A percentile compares a stretch with the other conserved stretches of the same genome.
Conservation (phyloP, 2,113 vertebrate genomes). For the Cottus gobio region DNA sequence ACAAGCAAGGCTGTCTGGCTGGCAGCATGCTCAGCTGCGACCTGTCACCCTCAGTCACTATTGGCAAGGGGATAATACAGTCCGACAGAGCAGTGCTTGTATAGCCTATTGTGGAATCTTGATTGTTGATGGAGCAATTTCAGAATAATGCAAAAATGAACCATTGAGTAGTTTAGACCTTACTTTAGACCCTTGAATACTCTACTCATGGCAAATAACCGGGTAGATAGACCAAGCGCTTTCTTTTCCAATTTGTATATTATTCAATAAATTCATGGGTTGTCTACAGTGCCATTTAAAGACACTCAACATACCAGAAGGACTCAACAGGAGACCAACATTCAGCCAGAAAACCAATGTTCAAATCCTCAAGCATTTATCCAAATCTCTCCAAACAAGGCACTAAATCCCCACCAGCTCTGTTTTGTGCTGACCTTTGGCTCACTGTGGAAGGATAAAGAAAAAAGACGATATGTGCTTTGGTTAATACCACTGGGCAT, state of each 20-base stretch:
- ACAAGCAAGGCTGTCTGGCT: constrained; percentile 46
- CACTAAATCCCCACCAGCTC: not conserved
- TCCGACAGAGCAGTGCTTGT: constrained; percentile 38
- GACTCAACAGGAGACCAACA: not conserved
- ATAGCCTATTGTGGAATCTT: constrained; percentile 3
- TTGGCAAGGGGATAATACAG: constrained; percentile 34
- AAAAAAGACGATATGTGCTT: not conserved
- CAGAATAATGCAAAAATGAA: constrained; percentile 18
- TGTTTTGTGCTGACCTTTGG: constrained; percentile 3
- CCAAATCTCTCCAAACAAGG: constrained; percentile 8
- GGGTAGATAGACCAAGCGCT: not conserved
- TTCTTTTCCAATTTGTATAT: not conserved
- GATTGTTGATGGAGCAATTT: constrained; percentile 19
- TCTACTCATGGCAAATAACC: not conserved
- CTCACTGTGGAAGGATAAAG: not conserved
- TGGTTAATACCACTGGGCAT: not conserved
- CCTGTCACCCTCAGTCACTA: constrained; percentile 63
- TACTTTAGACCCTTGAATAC: not conserved
- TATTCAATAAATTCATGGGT: not conserved
- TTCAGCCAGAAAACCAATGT: not conserved
- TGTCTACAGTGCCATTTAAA: not conserved
- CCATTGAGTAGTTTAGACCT: not conserved
- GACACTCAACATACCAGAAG: not conserved
- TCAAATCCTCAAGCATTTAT: not conserved
- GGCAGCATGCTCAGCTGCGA: constrained; percentile 69